Evolutionary conservation across 2,797 vertebrate species (phyloP).

Genomic region (Cygnus olor): DNA sequence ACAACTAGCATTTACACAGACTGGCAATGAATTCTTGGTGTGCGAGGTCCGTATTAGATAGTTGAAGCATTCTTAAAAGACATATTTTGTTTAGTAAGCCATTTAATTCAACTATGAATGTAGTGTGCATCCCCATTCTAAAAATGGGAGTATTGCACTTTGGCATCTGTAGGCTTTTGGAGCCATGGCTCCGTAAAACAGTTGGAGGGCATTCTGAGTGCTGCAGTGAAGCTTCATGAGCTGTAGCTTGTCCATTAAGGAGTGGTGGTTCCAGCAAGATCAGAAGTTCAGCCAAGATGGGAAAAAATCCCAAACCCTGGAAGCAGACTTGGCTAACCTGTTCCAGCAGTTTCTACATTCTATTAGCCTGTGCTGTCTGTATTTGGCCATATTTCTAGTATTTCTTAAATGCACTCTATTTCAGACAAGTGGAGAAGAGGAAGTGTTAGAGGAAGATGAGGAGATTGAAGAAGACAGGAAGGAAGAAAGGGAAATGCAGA

Average conservation of each 20-base stretch:
- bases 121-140: rapidly evolving
- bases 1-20: neutral
- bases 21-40: neutral
- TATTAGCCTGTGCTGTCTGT: neutral
- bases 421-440: conserved; percentile 82
- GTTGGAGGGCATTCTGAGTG: neutral
- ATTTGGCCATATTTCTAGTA: neutral
- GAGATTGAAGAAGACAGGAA: conserved; percentile 78
- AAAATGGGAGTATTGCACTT: neutral
- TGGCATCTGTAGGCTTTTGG: neutral
- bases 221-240: neutral
- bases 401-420: conserved; percentile 17
- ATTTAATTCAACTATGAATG: neutral
- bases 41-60: neutral
- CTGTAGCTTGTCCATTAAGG: neutral
- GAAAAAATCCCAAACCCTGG: neutral
- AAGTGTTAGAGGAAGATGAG: conserved; percentile 79
- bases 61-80: neutral
- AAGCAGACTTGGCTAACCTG: neutral
- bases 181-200: neutral
- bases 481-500: conserved; percentile 76
- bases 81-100: neutral
- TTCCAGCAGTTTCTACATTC: neutral
- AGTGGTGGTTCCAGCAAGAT: neutral
- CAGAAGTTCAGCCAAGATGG: neutral